These are phyloP conservation scores for Bursaphelenchus okinawaensis DNA, from an alignment of 2,888 invertebrate species.

Conservation along the genomic window DNA sequence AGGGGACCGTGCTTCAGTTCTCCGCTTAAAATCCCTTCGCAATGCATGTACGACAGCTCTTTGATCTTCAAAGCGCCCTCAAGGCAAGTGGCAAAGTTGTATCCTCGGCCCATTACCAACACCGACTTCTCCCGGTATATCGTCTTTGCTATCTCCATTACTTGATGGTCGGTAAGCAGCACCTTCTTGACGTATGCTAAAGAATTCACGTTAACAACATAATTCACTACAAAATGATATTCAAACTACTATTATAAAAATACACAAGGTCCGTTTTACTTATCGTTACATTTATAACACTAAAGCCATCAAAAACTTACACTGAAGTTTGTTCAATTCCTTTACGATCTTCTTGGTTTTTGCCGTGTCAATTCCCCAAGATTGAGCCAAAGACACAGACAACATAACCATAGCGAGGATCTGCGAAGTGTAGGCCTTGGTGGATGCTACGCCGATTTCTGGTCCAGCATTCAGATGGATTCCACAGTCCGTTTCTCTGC, in stretches of 20 bases:
- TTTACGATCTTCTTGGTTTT: constrained; percentile 80
- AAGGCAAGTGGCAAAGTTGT: constrained; percentile 95
- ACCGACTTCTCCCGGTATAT: constrained; percentile 87
- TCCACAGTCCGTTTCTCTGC: constrained; percentile 96
- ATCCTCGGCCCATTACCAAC: constrained; percentile 96
- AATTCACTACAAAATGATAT: too few relatives aligned
- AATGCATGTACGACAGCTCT: constrained; percentile 99
- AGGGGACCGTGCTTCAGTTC: constrained; percentile 98
- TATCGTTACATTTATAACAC: background rate
- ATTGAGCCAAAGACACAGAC: constrained; percentile 93
- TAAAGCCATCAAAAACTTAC: background rate
- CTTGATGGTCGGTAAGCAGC: constrained; percentile 77
- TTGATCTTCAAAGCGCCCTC: constrained; percentile 70
- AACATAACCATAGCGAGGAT: constrained; percentile 98
- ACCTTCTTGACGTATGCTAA: constrained; percentile 79
- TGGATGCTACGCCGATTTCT: constrained; percentile 98
- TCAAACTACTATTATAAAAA: too few relatives aligned
- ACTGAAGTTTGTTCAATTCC: constrained; percentile 69
- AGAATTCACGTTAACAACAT: constrained; percentile 7
- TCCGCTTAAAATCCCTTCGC: constrained; percentile 96
- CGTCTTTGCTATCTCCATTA: constrained; percentile 78
- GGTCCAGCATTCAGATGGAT: constrained; percentile 99
- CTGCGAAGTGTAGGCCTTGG: constrained; percentile 98
- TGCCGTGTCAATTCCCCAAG: constrained; percentile 82
- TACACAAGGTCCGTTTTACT: background rate